These are phyloP conservation scores for Camponotus floridanus DNA, from an alignment of 1,140 invertebrate genomes.

Conservation along the genomic window DNA sequence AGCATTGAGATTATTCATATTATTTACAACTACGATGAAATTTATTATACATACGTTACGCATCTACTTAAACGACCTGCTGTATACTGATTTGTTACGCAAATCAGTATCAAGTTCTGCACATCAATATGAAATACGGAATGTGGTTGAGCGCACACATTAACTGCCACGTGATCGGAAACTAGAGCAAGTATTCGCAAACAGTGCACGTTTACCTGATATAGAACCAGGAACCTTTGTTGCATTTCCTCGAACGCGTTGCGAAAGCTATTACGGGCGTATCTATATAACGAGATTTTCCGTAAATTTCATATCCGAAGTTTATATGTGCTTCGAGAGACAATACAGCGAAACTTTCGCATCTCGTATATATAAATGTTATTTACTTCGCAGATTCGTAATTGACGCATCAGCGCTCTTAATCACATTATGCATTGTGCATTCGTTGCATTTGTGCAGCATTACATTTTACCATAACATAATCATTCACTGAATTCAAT, in stretches of 20 bases:
- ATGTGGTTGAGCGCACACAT: constrained; percentile 72
- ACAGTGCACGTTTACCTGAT: constrained; percentile 67
- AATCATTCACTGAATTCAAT: constrained; percentile 20
- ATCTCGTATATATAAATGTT: background rate
- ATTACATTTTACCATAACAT: background rate
- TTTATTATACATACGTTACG: background rate
- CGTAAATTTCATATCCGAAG: constrained; percentile 53
- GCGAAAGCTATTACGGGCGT: constrained; percentile 59
- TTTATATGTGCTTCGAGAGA: constrained; percentile 23
- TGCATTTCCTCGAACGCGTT: constrained; percentile 55
- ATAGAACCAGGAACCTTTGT: constrained; percentile 70
- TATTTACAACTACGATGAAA: constrained; percentile 8
- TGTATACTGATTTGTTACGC: constrained; percentile 42
- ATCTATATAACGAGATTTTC: constrained; percentile 46
- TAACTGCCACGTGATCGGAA: constrained; percentile 71
- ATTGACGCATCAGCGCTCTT: background rate
- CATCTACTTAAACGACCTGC: constrained; percentile 23
- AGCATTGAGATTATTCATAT: constrained; percentile 14
- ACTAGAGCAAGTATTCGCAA: constrained; percentile 72
- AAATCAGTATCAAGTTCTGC: constrained; percentile 41
- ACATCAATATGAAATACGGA: constrained; percentile 73
- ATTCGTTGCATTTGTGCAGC: background rate
- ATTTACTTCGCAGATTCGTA: background rate
- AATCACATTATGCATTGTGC: background rate
- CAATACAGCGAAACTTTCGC: background rate